Percentiles rank a stretch among this genome's conserved stretches.
Conservation (phyloP, 2,888 invertebrate genomes). For the Yponomeuta sedellus region DNA sequence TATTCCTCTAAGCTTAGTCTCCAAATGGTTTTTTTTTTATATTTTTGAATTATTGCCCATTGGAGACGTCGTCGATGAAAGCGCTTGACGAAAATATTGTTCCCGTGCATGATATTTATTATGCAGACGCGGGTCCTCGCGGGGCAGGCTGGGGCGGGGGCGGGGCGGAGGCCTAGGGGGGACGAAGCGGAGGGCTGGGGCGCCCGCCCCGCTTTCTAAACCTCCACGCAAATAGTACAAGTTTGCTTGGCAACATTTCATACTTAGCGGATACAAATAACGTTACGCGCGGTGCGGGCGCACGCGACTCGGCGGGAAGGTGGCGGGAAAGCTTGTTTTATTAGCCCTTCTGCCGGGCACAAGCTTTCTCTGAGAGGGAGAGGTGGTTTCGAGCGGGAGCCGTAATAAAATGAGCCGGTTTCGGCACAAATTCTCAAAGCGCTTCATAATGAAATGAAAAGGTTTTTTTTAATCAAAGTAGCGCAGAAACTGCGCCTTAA, state of each 20-base stretch:
- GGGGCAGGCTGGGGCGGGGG: slow-evolving; percentile 28
- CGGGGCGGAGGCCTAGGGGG: slow-evolving; percentile 29
- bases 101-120: background rate
- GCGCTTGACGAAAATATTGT: background rate
- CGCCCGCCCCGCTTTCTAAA: slow-evolving; percentile 60
- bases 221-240: slow-evolving; percentile 74
- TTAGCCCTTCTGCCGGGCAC: too few species aligned
- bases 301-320: background rate
- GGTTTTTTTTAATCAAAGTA: too few species aligned
- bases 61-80: too few species aligned
- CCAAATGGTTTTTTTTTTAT: too few species aligned
- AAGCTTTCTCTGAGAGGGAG: too few species aligned
- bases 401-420: too few species aligned
- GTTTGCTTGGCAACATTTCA: slow-evolving; percentile 76
- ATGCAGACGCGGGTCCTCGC: background rate
- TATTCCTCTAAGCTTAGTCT: too few species aligned
- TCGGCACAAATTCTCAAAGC: too few species aligned
- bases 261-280: slow-evolving; percentile 76
- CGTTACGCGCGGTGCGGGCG: slow-evolving; percentile 29
- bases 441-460: too few species aligned
- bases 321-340: background rate
- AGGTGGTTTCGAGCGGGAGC: too few species aligned
- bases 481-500: too few species aligned
- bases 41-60: too few species aligned
- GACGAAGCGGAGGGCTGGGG: slow-evolving; percentile 32